Evolutionary conservation across 1,140 invertebrate species (phyloP).

Genomic region (Drosophila nigrodunni): DNA sequence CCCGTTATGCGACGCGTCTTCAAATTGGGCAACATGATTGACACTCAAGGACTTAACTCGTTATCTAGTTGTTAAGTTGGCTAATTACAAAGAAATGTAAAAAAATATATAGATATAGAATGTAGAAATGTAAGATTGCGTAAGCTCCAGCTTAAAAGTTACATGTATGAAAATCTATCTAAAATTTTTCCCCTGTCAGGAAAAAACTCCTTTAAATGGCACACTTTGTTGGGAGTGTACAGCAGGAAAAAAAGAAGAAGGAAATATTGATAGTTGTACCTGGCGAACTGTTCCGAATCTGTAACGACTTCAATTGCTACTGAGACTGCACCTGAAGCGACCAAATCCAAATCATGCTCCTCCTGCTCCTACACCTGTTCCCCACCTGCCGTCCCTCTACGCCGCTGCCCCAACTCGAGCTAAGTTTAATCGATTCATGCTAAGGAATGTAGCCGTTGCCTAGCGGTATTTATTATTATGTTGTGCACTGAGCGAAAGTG

Average conservation of each 20-base stretch:
- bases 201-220: conserved; percentile 2
- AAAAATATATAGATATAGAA: background rate
- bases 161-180: background rate
- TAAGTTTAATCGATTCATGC: conserved; percentile 82
- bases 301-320: conserved; percentile 42
- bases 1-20: conserved; percentile 72
- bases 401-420: background rate
- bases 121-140: conserved; percentile 45
- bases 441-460: conserved; percentile 79
- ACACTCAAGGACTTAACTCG: conserved; percentile 26
- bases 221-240: conserved; percentile 55
- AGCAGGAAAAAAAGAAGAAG: background rate
- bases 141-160: conserved; percentile 42
- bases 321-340: conserved; percentile 45
- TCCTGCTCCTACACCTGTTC: conserved; percentile 18
- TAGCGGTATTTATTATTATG: conserved; percentile 80
- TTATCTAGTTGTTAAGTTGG: background rate
- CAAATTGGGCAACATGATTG: conserved; percentile 74
- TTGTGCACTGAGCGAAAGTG: background rate
- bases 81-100: background rate
- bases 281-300: conserved; percentile 61
- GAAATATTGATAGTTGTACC: conserved; percentile 38
- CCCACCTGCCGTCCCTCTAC: conserved; percentile 1
- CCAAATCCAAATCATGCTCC: background rate
- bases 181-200: background rate